Evolutionary conservation across 92 coral and sea anemone species (phyloP).

Genomic region (Umimayanthus kanabou): DNA sequence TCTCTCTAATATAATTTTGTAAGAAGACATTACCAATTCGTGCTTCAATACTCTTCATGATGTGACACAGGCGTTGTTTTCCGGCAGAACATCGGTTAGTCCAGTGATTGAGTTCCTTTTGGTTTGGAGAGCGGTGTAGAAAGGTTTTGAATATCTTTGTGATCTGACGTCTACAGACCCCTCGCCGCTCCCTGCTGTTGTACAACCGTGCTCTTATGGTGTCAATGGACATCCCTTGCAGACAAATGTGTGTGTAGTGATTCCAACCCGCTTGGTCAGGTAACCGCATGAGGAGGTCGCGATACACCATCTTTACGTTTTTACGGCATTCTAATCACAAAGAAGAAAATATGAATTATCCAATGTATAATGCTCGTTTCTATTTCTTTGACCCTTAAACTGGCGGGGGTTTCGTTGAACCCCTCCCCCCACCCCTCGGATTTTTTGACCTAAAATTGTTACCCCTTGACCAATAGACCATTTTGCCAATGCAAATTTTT

Average conservation of each 20-base stretch:
- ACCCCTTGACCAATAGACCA: too few species aligned
- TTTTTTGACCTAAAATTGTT: neutral
- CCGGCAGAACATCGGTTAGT: conserved; percentile 11
- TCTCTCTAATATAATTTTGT: neutral
- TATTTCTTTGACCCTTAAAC: neutral
- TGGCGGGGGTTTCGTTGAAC: too few species aligned
- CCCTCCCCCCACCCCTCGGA: too few species aligned
- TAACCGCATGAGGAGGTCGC: conserved; percentile 24
- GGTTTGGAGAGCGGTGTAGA: conserved; percentile 14
- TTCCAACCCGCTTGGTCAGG: conserved; percentile 28
- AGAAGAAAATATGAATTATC: neutral
- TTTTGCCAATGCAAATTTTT: too few species aligned
- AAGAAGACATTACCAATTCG: neutral
- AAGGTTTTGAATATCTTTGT: conserved; percentile 25
- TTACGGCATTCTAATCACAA: conserved; percentile 20
- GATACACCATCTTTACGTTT: conserved; percentile 24
- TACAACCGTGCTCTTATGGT: conserved; percentile 6
- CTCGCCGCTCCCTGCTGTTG: conserved; percentile 34
- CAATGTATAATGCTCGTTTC: neutral
- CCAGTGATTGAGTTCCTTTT: conserved; percentile 26
- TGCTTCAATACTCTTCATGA: conserved; percentile 28
- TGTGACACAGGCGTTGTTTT: conserved; percentile 14
- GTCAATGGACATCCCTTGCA: conserved; percentile 17
- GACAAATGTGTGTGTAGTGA: conserved; percentile 20
- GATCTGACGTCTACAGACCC: conserved; percentile 22